Evolutionary conservation across 2,888 invertebrate species (phyloP), one percentile per base, ranked within the genome.

Genomic region (Drosophila austrosaltans): DNA sequence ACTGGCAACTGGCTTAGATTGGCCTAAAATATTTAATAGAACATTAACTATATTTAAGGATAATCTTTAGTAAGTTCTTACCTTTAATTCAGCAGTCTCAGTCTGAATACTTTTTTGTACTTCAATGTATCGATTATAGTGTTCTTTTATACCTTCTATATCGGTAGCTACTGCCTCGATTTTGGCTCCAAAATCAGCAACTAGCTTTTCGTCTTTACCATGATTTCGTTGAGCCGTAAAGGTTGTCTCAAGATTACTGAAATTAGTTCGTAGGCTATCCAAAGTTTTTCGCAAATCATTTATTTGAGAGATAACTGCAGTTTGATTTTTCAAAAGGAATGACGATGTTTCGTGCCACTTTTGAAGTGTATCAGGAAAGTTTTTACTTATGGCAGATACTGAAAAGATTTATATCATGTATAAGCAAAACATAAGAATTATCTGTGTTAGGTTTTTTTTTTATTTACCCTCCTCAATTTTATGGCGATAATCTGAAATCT

Each of bases 261-360:
- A 82, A 92, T 94, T 93, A 16, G 87, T 83, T 40, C 93, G 93
- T 69, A 94, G 92, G 81, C 93, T 93, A 63, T 93, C 93, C 63
- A 96, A 93, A 48, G 94, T 93, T 59, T 93, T 89, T 72, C 94
- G 94, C 40, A 96, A 91, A 72, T 93, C 93, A 1, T 93, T 93
- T 22, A 96, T 91, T 79, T 94, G 94, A 59, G 90, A 91, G 78
- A 93, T 94, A 62, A 96, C 93, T 62, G 93, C 93, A 32, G 94
- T 95, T 79, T 95, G 95, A 91, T 96, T 96, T 75, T 94, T 94
- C 72, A 94, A 93, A 53, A 96, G 92, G 79, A 94, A 94, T 87
- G 94, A 94, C 8, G 95, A 94, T 6, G 95, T 93, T 10, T 95
- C 94, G 90, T 96, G 96, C 91, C 95, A 96, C 87, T 94, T 93